Conservation (phyloP, 2,797 vertebrate genomes). For the Ceryle rudis region DNA sequence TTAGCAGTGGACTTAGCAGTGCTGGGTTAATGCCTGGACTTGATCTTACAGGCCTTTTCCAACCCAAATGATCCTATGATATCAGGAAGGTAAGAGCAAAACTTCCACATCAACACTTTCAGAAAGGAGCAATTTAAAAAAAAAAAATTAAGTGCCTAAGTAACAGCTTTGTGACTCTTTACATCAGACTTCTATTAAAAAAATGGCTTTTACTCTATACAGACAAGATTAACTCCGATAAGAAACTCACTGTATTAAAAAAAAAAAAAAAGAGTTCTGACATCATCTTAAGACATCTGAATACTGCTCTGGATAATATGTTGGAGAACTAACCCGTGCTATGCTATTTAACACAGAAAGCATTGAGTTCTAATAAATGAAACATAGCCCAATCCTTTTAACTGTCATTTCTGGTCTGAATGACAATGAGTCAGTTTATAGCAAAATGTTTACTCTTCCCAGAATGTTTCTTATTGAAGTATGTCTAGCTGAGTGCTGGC, state of each 20-base stretch:
- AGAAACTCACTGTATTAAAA: neutral
- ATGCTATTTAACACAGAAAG: neutral
- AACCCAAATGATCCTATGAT: neutral
- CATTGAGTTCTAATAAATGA: neutral
- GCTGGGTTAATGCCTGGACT: neutral
- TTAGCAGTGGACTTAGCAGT: neutral
- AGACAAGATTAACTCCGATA: neutral
- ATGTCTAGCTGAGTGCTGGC: neutral
- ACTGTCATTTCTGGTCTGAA: neutral
- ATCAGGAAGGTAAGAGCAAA: neutral
- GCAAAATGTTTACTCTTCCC: neutral
- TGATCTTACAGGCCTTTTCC: neutral
- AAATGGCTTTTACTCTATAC: neutral
- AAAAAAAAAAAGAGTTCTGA: too few species aligned
- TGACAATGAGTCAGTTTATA: neutral
- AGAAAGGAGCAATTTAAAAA: neutral
- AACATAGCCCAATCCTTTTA: neutral
- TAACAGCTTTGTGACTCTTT: neutral
- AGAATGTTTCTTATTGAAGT: neutral
- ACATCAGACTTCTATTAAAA: fast-evolving
- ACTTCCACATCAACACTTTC: neutral
- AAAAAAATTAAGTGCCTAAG: neutral
- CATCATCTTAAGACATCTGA: neutral
- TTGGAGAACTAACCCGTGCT: neutral
- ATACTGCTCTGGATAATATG: neutral